Conservation (phyloP, 1,140 invertebrate genomes). For the Venturia canescens region DNA sequence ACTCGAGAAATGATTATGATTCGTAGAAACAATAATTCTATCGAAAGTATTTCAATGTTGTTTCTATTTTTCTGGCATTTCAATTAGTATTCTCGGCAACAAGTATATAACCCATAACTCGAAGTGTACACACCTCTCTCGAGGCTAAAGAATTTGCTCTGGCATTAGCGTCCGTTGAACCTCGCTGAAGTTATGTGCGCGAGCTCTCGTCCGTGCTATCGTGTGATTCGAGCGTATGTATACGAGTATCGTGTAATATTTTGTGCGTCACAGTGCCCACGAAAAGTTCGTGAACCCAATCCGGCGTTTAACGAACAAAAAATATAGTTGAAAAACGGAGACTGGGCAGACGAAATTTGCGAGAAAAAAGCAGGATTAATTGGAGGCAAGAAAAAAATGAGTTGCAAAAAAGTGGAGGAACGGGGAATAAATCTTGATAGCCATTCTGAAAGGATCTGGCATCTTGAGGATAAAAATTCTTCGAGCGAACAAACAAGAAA, state of each 20-base stretch:
- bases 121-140: constrained; percentile 8
- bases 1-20: background rate
- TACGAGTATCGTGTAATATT: background rate
- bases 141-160: constrained; percentile 30
- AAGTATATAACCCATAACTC: constrained; percentile 26
- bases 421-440: background rate
- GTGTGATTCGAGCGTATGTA: background rate
- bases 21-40: constrained; percentile 4
- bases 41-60: background rate
- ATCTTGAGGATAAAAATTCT: too few species aligned
- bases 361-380: background rate
- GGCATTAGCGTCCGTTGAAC: constrained; percentile 37
- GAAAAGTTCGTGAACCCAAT: constrained; percentile 28
- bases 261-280: background rate
- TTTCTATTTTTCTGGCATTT: background rate
- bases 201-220: background rate
- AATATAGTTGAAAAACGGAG: background rate
- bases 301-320: background rate
- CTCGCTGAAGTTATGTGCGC: constrained; percentile 7
- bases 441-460: background rate
- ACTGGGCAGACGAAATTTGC: constrained; percentile 20
- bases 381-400: background rate
- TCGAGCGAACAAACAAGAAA: too few species aligned
- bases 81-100: constrained; percentile 20
- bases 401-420: background rate